These are phyloP conservation scores for Serripes groenlandicus DNA, from an alignment of 2,888 invertebrate species.

Conservation along the genomic window DNA sequence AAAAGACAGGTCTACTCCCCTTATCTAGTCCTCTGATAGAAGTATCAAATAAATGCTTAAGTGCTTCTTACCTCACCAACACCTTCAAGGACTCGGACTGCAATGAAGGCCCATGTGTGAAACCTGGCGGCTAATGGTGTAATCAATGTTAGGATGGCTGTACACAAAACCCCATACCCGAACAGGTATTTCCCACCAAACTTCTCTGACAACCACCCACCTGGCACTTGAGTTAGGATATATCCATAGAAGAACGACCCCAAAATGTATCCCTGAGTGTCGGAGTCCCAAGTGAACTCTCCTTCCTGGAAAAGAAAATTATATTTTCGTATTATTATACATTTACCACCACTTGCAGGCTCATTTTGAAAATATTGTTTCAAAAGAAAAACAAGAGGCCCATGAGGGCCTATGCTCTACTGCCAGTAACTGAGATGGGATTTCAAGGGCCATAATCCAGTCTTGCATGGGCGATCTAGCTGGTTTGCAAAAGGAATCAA, in stretches of 20 bases:
- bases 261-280: conserved; percentile 82
- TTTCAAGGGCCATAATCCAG: too few relatives aligned
- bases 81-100: conserved; percentile 92
- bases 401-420: too few relatives aligned
- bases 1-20: too few relatives aligned
- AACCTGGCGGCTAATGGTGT: conserved; percentile 92
- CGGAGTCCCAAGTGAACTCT: conserved; percentile 82
- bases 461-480: too few relatives aligned
- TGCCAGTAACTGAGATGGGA: too few relatives aligned
- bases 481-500: too few relatives aligned
- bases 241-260: conserved; percentile 86
- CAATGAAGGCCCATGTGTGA: conserved; percentile 91
- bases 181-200: conserved; percentile 95
- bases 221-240: conserved; percentile 84
- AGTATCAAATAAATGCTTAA: too few relatives aligned
- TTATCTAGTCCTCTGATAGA: too few relatives aligned
- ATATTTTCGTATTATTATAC: too few relatives aligned
- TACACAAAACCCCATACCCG: conserved; percentile 93
- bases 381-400: too few relatives aligned
- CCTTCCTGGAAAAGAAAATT: conserved; percentile 70
- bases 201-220: conserved; percentile 90
- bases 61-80: conserved; percentile 90
- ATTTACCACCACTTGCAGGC: too few relatives aligned
- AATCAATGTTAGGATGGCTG: conserved; percentile 93
- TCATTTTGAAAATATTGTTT: too few relatives aligned